These are phyloP conservation scores for Lepus americanus DNA, from an alignment of 2,113 vertebrate genomes.

Conservation along the genomic window DNA sequence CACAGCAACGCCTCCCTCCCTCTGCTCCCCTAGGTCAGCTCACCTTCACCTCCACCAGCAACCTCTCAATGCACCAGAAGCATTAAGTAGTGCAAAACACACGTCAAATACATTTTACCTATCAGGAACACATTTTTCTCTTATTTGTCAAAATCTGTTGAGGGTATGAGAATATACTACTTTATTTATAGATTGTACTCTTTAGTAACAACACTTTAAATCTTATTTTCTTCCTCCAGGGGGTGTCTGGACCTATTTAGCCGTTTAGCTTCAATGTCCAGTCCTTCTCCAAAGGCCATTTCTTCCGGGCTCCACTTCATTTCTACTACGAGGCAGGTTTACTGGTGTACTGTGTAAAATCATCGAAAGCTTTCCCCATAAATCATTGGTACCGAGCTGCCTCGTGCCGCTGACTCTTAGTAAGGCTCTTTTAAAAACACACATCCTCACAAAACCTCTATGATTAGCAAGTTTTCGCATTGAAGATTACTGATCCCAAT, in stretches of 20 bases:
- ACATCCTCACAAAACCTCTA: not conserved
- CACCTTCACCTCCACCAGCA: not conserved
- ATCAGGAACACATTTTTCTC: conserved; percentile 35
- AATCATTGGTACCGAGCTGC: not conserved
- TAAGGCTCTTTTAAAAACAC: conserved; percentile 46
- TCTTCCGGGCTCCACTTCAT: not conserved
- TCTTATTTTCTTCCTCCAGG: not conserved
- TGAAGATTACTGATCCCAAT: conserved; percentile 42
- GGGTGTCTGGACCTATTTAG: conserved; percentile 31
- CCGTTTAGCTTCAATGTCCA: not conserved
- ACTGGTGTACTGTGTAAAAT: not conserved
- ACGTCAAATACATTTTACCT: conserved; percentile 14
- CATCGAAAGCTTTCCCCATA: not conserved
- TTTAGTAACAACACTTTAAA: conserved; percentile 30
- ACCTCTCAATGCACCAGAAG: not conserved
- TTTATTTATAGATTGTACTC: conserved; percentile 3
- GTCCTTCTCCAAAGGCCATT: conserved; percentile 1
- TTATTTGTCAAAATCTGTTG: conserved; percentile 42
- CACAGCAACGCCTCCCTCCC: not conserved
- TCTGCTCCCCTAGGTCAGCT: not conserved
- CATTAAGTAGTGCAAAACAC: conserved; percentile 39
- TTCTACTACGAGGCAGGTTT: not conserved
- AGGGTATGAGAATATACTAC: not conserved
- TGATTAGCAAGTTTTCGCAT: conserved; percentile 1
- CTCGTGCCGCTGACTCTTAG: rapidly evolving